Conservation (phyloP, 2,888 invertebrate species). For the Imbricaverruca yamaguchii region DNA sequence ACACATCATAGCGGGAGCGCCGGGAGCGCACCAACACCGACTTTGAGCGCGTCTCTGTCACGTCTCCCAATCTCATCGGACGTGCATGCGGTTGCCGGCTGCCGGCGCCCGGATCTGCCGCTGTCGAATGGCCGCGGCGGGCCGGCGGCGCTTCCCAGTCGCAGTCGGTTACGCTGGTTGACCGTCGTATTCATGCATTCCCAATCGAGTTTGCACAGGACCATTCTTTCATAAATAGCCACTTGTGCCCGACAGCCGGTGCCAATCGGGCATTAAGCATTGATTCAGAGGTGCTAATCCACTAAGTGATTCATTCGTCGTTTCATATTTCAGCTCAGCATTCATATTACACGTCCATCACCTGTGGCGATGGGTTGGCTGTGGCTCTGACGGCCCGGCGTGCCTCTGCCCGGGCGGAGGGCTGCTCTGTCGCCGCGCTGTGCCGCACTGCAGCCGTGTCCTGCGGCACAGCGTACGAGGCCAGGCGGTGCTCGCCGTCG, state of each 20-base stretch:
- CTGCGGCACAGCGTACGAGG: neutral
- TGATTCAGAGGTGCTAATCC: slow-evolving; percentile 1
- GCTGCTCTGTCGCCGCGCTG: neutral
- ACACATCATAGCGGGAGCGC: too few species aligned
- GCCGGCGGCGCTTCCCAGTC: too few species aligned
- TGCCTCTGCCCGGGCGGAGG: neutral
- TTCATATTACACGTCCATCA: slow-evolving; percentile 1
- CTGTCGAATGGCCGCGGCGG: too few species aligned
- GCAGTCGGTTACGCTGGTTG: too few species aligned
- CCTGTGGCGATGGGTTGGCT: neutral
- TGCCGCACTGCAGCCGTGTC: neutral
- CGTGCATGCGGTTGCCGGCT: too few species aligned
- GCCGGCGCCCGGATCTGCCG: too few species aligned
- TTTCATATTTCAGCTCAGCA: slow-evolving; percentile 9
- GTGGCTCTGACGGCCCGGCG: too few species aligned
- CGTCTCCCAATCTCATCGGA: too few species aligned
- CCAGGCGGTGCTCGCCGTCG: too few species aligned
- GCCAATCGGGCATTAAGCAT: neutral
- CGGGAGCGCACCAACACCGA: too few species aligned
- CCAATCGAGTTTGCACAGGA: neutral
- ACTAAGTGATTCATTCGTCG: slow-evolving; percentile 15
- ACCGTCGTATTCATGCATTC: neutral
- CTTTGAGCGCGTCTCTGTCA: too few species aligned
- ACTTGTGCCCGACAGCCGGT: neutral
- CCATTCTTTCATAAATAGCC: slow-evolving; percentile 3